Conservation (phyloP, 2,113 vertebrate species). For the Lophochroa leadbeateri region DNA sequence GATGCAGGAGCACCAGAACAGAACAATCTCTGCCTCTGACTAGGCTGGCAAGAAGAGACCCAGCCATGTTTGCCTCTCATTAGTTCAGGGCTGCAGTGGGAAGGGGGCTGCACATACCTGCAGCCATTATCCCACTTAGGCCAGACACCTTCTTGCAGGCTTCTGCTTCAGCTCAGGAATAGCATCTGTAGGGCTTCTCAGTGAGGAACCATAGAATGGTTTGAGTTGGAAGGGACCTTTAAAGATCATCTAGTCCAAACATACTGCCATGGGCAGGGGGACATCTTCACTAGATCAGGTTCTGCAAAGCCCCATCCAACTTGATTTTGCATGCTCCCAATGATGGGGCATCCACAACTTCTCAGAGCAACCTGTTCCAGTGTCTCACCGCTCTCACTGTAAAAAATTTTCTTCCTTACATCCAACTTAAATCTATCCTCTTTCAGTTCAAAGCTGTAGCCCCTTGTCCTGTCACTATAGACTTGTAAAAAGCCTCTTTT, state of each 20-base stretch:
- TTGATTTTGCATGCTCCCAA: not conserved
- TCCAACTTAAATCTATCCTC: not conserved
- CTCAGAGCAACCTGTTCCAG: not conserved
- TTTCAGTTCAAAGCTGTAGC: not conserved
- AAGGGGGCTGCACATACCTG: not conserved
- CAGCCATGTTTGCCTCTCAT: not conserved
- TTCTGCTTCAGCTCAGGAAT: not conserved
- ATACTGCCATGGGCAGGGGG: not conserved
- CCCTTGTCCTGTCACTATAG: not conserved
- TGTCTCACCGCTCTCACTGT: not conserved
- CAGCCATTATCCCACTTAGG: not conserved
- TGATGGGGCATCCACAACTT: not conserved
- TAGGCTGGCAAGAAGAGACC: not conserved
- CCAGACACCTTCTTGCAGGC: not conserved
- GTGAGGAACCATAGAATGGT: not conserved
- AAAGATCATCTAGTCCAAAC: not conserved
- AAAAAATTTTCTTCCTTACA: not conserved
- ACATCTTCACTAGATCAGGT: not conserved
- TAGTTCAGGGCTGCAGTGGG: not conserved
- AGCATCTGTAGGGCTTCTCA: not conserved
- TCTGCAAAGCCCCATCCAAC: not conserved
- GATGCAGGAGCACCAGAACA: not conserved
- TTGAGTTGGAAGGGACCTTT: not conserved
- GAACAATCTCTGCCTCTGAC: not conserved
- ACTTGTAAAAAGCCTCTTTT: not conserved